Evolutionary conservation across 92 coral and sea anemone species (phyloP).

Genomic region (Pocillopora meandrina): DNA sequence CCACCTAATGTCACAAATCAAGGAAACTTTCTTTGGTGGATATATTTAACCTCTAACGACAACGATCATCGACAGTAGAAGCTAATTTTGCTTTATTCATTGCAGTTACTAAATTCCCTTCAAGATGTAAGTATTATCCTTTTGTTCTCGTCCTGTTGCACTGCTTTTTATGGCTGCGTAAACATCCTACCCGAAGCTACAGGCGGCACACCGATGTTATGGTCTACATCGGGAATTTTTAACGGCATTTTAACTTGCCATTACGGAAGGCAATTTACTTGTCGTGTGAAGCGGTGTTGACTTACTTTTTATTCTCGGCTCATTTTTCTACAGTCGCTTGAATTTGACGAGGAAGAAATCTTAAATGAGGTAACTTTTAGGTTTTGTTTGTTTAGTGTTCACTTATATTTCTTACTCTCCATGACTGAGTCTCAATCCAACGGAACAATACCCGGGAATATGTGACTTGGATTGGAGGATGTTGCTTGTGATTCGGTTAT

Average conservation of each 20-base stretch:
- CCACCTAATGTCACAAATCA: no score
- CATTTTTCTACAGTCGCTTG: constrained; percentile 66
- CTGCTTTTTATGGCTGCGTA: no score
- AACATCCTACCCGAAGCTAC: no score
- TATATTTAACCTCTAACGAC: neutral
- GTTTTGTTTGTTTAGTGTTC: neutral
- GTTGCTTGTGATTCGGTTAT: no score
- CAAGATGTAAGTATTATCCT: constrained; percentile 73
- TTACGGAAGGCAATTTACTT: neutral
- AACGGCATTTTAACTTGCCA: neutral
- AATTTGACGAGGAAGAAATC: constrained; percentile 79
- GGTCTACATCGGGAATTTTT: no score
- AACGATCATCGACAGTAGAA: neutral
- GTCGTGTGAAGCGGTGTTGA: neutral
- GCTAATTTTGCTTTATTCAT: neutral
- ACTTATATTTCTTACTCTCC: neutral
- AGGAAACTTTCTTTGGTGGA: neutral
- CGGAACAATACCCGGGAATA: no score
- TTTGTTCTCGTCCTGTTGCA: neutral
- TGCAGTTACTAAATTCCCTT: constrained; percentile 76
- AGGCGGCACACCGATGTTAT: no score
- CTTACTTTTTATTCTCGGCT: neutral
- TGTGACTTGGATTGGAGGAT: no score
- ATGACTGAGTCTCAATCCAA: neutral
- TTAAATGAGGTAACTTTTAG: constrained; percentile 56